A percentile compares a stretch with the other conserved stretches of the same genome.
Conservation (phyloP, 2,113 vertebrate genomes). For the Cynoglossus semilaevis region DNA sequence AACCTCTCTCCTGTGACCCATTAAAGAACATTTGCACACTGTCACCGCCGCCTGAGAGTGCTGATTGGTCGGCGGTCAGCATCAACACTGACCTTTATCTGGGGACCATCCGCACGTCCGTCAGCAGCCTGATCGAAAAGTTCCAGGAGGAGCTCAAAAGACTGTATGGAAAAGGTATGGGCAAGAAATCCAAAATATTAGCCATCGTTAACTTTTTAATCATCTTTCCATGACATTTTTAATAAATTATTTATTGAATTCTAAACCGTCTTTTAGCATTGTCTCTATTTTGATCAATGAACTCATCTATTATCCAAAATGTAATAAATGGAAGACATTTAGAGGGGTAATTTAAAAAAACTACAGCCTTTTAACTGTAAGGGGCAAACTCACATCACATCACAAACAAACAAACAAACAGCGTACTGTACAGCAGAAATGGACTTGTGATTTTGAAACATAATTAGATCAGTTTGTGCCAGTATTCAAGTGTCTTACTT, state of each 20-base stretch:
- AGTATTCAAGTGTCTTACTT: neutral
- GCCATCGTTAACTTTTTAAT: neutral
- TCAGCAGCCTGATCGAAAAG: conserved; percentile 66
- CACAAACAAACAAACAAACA: conserved; percentile 35
- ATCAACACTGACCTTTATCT: conserved; percentile 76
- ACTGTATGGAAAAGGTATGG: conserved; percentile 73
- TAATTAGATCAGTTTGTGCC: conserved; percentile 18
- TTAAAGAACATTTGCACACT: conserved; percentile 57
- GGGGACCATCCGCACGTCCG: conserved; percentile 69
- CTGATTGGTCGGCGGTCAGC: conserved; percentile 72
- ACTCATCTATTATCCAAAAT: neutral
- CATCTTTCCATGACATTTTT: neutral
- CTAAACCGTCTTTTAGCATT: too few relatives aligned
- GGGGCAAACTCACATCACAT: too few relatives aligned
- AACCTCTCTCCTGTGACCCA: neutral
- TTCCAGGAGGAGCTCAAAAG: conserved; percentile 74
- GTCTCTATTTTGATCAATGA: neutral
- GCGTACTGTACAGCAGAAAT: conserved; percentile 42
- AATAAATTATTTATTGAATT: too few relatives aligned
- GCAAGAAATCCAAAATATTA: neutral
- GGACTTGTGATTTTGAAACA: too few relatives aligned
- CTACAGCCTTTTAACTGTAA: too few relatives aligned
- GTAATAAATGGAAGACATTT: too few relatives aligned
- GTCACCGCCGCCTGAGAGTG: conserved; percentile 52
- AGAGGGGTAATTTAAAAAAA: too few relatives aligned